phyloP scores from a whole-genome alignment of 2,888 invertebrate genomes.

The Thera britannica region DNA sequence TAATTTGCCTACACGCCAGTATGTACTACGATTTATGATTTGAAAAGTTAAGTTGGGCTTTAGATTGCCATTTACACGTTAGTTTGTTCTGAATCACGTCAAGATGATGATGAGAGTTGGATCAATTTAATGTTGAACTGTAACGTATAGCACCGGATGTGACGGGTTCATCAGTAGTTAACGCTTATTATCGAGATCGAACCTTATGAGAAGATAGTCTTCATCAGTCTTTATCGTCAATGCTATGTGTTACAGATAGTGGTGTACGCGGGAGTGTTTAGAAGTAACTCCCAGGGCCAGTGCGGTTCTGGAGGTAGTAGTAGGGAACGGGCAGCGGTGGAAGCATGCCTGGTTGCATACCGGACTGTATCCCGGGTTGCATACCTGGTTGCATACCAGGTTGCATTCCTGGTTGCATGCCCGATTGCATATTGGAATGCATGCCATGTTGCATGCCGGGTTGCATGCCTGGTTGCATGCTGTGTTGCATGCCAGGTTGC shows the following conservation, averaged over 20 bases:
- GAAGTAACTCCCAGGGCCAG: constrained; percentile 74
- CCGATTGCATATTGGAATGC: constrained; percentile 42
- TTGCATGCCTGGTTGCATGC: constrained; percentile 51
- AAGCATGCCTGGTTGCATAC: constrained; percentile 42
- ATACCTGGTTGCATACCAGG: constrained; percentile 64
- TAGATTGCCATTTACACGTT: neutral
- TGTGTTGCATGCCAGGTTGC: neutral
- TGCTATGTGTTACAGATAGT: constrained; percentile 34
- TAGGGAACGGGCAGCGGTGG: constrained; percentile 75
- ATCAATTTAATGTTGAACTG: constrained; percentile 6
- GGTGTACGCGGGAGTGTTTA: constrained; percentile 48
- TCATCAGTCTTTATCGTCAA: constrained; percentile 9
- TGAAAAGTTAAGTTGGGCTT: neutral
- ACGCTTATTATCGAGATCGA: neutral
- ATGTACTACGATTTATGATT: constrained; percentile 12
- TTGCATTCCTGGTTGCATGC: constrained; percentile 15
- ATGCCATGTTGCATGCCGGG: constrained; percentile 51
- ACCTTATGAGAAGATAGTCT: neutral
- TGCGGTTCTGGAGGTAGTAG: constrained; percentile 77
- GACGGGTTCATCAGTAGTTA: constrained; percentile 2
- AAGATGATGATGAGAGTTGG: constrained; percentile 1
- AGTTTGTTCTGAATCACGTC: constrained; percentile 11
- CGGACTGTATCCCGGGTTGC: constrained; percentile 41
- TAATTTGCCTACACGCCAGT: constrained; percentile 1
- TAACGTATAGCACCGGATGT: constrained; percentile 31